A percentile compares a stretch with the other conserved stretches of the same genome.
Conservation (phyloP, 2,113 vertebrate species). For the Myotis yumanensis region DNA sequence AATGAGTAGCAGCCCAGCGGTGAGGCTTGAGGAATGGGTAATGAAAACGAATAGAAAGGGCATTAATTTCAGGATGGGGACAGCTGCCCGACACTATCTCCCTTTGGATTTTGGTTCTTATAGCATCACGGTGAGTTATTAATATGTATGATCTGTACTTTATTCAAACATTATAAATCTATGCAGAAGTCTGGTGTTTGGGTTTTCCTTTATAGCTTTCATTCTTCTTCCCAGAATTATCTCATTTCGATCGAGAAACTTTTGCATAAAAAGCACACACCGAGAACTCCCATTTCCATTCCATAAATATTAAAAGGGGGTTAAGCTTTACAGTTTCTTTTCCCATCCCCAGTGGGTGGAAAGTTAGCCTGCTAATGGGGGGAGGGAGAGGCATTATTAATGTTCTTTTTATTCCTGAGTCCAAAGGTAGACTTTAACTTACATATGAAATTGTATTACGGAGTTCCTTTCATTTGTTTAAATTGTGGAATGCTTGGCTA, state of each 20-base stretch:
- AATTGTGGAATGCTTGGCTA: neutral
- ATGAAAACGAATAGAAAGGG: constrained; percentile 48
- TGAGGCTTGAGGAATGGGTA: constrained; percentile 20
- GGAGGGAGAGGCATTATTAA: constrained; percentile 44
- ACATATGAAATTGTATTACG: neutral
- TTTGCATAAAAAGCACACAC: constrained; percentile 68
- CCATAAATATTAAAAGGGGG: constrained; percentile 79
- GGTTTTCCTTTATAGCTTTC: constrained; percentile 78
- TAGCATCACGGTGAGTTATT: constrained; percentile 66
- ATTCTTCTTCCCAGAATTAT: constrained; percentile 77
- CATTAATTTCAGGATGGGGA: constrained; percentile 64
- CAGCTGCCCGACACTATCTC: constrained; percentile 72
- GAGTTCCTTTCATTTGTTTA: neutral
- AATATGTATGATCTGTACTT: constrained; percentile 80
- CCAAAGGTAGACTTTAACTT: constrained; percentile 66
- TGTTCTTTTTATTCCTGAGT: constrained; percentile 61
- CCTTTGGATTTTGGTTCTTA: constrained; percentile 72
- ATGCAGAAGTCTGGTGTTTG: constrained; percentile 69
- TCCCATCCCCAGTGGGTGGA: constrained; percentile 41
- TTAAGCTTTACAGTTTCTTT: constrained; percentile 63
- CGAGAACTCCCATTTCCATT: constrained; percentile 72
- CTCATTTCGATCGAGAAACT: constrained; percentile 74
- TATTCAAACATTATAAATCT: constrained; percentile 78
- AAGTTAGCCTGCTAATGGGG: constrained; percentile 69
- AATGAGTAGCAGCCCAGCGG: constrained; percentile 55